Conservation (phyloP, 2,888 invertebrate genomes). For the Trachelus tabidus region DNA sequence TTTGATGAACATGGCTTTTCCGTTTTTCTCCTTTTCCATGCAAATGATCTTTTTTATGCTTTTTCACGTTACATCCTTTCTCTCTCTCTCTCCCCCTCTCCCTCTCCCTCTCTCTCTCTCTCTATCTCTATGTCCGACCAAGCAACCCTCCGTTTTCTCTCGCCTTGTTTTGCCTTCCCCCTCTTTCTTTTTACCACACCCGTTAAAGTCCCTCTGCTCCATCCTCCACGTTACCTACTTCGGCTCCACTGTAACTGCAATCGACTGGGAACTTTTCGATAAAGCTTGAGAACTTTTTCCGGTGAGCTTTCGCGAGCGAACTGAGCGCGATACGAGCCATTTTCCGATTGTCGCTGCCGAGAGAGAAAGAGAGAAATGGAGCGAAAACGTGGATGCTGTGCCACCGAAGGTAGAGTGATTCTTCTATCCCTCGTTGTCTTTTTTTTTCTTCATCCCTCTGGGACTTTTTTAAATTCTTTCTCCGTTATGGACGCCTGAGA, state of each 20-base stretch:
- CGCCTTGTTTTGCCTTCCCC: background rate
- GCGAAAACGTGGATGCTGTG: background rate
- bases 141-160: background rate
- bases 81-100: no score
- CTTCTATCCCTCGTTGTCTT: slow-evolving; percentile 9
- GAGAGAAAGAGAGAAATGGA: background rate
- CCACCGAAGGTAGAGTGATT: background rate
- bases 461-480: slow-evolving; percentile 1
- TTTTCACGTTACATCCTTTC: background rate
- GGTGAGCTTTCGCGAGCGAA: background rate
- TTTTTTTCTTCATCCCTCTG: slow-evolving; percentile 22
- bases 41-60: background rate
- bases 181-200: background rate
- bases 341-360: background rate
- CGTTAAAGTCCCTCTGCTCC: background rate
- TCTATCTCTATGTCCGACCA: background rate
- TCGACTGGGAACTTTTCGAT: background rate
- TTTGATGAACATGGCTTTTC: background rate
- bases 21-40: background rate
- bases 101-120: no score
- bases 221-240: background rate
- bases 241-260: background rate
- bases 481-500: background rate
- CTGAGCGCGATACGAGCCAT: background rate
- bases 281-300: slow-evolving; percentile 3